These are phyloP conservation scores for Rafetus swinhoei DNA, from an alignment of 2,113 vertebrate species.

Conservation along the genomic window DNA sequence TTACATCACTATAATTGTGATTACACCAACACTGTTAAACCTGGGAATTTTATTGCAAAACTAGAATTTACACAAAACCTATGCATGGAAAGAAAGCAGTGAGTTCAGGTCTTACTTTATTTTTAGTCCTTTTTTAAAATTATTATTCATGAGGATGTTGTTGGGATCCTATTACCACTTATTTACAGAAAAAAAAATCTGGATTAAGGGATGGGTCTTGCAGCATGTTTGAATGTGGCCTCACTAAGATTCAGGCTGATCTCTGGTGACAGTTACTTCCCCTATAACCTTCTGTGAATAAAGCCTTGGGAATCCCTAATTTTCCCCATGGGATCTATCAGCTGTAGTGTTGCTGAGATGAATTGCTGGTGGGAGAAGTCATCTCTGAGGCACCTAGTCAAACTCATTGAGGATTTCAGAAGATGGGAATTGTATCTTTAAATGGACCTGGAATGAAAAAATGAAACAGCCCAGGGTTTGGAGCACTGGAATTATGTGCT, in stretches of 20 bases:
- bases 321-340: neutral
- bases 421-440: neutral
- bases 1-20: neutral
- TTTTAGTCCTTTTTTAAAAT: neutral
- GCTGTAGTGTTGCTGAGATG: neutral
- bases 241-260: neutral
- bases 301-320: neutral
- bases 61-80: neutral
- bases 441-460: neutral
- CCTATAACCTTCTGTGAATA: neutral
- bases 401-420: neutral
- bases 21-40: neutral
- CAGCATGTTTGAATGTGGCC: neutral
- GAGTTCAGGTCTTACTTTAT: neutral
- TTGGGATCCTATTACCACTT: neutral
- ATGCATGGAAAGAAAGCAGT: fast-evolving
- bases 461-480: neutral
- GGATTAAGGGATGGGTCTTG: neutral
- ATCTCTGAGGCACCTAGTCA: neutral
- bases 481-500: fast-evolving
- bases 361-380: neutral
- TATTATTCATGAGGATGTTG: neutral
- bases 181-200: neutral
- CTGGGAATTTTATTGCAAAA: neutral
- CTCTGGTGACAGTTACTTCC: neutral